Evolutionary conservation across 1,140 invertebrate species (phyloP).

Genomic region (Drosophila bocqueti): DNA sequence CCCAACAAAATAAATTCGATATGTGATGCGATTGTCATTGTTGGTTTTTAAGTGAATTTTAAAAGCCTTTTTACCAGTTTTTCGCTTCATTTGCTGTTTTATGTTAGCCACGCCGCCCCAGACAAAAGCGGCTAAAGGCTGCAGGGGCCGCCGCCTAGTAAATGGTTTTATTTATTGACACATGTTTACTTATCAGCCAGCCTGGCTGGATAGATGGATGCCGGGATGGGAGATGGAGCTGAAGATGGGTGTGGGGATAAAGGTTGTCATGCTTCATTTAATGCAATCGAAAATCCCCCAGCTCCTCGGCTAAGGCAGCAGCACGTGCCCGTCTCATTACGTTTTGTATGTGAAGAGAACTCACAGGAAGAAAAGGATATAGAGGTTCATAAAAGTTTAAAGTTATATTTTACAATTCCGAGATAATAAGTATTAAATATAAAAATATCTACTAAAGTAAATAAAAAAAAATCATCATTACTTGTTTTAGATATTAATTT

Average conservation of each 20-base stretch:
- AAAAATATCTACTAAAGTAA: background rate
- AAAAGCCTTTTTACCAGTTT: conserved; percentile 79
- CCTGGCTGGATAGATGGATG: conserved; percentile 4
- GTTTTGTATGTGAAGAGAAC: background rate
- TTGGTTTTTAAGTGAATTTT: conserved; percentile 82
- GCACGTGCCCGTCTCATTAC: conserved; percentile 50
- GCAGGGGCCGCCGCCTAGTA: conserved; percentile 45
- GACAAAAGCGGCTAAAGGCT: conserved; percentile 31
- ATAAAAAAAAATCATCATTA: background rate
- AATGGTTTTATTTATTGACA: conserved; percentile 84
- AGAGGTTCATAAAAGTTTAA: background rate
- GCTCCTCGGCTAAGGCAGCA: conserved; percentile 10
- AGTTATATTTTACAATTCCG: no score
- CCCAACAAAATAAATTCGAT: conserved; percentile 57
- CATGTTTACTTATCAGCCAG: conserved; percentile 71
- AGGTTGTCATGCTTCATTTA: conserved; percentile 76
- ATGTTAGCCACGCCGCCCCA: conserved; percentile 42
- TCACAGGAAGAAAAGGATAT: background rate
- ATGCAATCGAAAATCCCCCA: conserved; percentile 55
- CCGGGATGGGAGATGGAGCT: conserved; percentile 2
- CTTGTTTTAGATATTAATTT: background rate
- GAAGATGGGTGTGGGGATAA: conserved; percentile 28
- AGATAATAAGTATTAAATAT: no score
- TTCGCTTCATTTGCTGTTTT: conserved; percentile 80
- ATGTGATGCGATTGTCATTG: conserved; percentile 66